These are phyloP conservation scores for Salarias fasciatus DNA, from an alignment of 2,797 vertebrate genomes.

Conservation along the genomic window DNA sequence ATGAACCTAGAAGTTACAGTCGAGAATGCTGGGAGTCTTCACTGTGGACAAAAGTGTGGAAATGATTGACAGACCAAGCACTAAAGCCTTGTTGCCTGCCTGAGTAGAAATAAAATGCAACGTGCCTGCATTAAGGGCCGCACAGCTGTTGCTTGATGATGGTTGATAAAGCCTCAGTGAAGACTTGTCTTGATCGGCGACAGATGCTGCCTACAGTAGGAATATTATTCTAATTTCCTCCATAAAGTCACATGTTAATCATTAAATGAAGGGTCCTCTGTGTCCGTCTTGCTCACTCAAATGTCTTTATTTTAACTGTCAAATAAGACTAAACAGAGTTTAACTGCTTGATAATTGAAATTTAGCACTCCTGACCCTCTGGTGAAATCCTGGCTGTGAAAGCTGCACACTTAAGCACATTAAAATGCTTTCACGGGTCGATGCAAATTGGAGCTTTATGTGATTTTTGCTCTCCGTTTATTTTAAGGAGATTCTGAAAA, in stretches of 20 bases:
- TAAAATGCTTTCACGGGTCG: conserved; percentile 65
- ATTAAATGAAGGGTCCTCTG: not conserved
- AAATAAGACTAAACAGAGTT: conserved; percentile 42
- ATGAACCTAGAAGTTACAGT: too few relatives aligned
- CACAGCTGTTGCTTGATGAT: too few relatives aligned
- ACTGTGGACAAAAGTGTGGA: too few relatives aligned
- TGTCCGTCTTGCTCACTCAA: not conserved
- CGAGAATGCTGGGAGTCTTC: too few relatives aligned
- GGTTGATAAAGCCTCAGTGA: not conserved
- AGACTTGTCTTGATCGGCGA: not conserved
- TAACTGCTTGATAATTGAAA: conserved; percentile 11
- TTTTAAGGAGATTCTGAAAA: conserved; percentile 44
- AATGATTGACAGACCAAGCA: too few relatives aligned
- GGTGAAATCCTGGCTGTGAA: conserved; percentile 42
- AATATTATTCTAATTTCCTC: too few relatives aligned
- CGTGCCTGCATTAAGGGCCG: too few relatives aligned
- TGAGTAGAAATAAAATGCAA: too few relatives aligned
- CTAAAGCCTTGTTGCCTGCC: too few relatives aligned
- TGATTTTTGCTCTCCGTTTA: conserved; percentile 47
- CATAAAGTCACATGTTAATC: not conserved
- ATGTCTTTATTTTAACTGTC: conserved; percentile 22
- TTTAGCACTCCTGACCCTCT: conserved; percentile 5
- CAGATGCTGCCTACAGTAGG: not conserved
- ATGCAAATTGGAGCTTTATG: conserved; percentile 56
- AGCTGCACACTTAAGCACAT: conserved; percentile 53